These are phyloP conservation scores for Synergus laeviventris DNA, from an alignment of 2,888 invertebrate species.

Conservation along the genomic window DNA sequence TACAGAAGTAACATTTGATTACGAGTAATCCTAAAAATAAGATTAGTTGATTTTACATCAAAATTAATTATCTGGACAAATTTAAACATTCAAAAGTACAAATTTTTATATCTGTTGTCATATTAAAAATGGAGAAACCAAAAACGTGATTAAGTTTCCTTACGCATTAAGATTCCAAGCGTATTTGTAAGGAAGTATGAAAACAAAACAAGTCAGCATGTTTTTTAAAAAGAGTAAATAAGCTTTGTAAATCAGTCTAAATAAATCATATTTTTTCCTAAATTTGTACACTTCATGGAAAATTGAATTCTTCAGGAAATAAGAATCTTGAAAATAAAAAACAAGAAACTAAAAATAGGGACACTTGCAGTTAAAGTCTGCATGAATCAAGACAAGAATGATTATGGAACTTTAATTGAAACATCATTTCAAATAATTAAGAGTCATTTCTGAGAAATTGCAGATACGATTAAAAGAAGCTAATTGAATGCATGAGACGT, in stretches of 20 bases:
- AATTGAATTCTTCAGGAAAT: background rate
- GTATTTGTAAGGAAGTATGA: background rate
- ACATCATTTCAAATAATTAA: conserved; percentile 32
- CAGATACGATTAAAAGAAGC: conserved; percentile 18
- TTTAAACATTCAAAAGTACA: background rate
- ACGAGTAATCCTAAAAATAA: background rate
- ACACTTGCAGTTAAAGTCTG: background rate
- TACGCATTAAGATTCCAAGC: background rate
- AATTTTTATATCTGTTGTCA: background rate
- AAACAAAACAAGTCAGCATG: background rate
- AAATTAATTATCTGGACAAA: background rate
- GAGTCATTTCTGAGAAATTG: conserved; percentile 26
- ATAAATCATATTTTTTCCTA: background rate
- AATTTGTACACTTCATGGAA: background rate
- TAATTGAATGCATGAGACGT: conserved; percentile 23
- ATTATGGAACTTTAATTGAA: conserved; percentile 8
- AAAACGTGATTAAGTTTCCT: background rate
- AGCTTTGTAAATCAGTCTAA: background rate
- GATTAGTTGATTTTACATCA: too few species aligned
- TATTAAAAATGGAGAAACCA: background rate
- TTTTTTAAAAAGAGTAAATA: background rate
- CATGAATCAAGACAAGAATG: background rate
- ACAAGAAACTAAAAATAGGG: background rate
- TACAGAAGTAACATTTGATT: background rate
- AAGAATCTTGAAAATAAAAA: background rate